These are phyloP conservation scores for Drosophila parabipectinata DNA, from an alignment of 1,140 invertebrate genomes.

Conservation along the genomic window DNA sequence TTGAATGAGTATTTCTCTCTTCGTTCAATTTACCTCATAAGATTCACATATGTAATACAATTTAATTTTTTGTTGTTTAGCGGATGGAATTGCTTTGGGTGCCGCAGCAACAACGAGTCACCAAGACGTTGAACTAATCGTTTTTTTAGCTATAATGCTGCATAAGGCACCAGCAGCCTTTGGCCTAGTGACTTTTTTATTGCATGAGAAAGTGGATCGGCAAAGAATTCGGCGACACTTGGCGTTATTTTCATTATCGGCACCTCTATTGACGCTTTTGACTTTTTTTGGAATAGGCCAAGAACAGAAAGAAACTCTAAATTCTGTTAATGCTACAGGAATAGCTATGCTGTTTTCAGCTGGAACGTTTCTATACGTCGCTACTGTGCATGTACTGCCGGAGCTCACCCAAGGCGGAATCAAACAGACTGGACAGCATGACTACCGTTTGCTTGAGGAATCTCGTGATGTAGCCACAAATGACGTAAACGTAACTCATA, in stretches of 20 bases:
- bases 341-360: conserved; percentile 99
- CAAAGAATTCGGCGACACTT: conserved; percentile 94
- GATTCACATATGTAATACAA: neutral
- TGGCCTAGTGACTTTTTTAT: conserved; percentile 97
- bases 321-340: conserved; percentile 93
- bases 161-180: conserved; percentile 99
- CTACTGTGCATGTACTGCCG: conserved; percentile 98
- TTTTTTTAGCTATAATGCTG: conserved; percentile 99
- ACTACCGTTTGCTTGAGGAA: conserved; percentile 69
- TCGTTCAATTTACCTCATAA: neutral
- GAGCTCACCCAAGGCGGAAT: conserved; percentile 89
- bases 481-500: conserved; percentile 48
- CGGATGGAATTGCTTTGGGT: conserved; percentile 98
- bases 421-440: conserved; percentile 32
- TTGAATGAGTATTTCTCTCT: neutral
- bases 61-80: conserved; percentile 82
- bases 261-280: conserved; percentile 94
- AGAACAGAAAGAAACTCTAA: conserved; percentile 90
- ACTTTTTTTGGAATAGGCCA: conserved; percentile 97
- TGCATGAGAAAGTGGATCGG: conserved; percentile 96
- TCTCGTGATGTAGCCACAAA: conserved; percentile 22
- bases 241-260: conserved; percentile 96
- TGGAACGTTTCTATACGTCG: conserved; percentile 99
- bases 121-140: conserved; percentile 98
- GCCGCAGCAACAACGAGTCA: conserved; percentile 97